These are phyloP conservation scores for Bettongia penicillata DNA, from an alignment of 2,113 vertebrate genomes.

Conservation along the genomic window DNA sequence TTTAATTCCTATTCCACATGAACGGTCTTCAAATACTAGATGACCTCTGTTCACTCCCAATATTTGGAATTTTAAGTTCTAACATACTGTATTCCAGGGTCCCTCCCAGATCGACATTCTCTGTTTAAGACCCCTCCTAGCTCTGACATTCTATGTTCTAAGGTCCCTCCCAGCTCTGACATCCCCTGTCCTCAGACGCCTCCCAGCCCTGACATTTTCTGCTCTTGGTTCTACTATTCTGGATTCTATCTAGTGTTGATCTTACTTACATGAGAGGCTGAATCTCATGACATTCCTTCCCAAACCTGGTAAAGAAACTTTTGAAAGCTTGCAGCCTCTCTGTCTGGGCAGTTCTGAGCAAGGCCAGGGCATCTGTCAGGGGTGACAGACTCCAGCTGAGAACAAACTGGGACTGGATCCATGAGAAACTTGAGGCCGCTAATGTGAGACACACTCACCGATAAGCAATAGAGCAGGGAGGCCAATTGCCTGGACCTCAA, in stretches of 20 bases:
- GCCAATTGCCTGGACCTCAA: not conserved
- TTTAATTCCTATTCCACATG: not conserved
- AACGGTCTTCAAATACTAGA: not conserved
- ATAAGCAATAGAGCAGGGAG: not conserved
- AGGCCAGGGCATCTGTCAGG: not conserved
- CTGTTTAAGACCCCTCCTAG: not conserved
- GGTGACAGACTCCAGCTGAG: not conserved
- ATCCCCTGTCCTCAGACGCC: not conserved
- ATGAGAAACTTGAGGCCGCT: slow-evolving; percentile 31
- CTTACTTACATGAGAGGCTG: not conserved
- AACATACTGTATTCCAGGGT: not conserved
- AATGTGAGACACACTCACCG: too few species aligned
- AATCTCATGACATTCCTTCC: not conserved
- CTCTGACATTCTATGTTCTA: not conserved
- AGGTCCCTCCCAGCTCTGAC: not conserved
- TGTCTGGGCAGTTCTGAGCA: not conserved
- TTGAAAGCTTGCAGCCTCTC: not conserved
- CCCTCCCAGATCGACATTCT: not conserved
- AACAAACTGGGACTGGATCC: not conserved
- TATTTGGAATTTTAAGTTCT: not conserved
- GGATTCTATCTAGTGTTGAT: not conserved
- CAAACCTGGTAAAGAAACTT: not conserved
- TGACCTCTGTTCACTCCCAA: not conserved
- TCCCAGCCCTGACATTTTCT: not conserved
- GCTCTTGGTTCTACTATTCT: not conserved